A percentile compares a stretch with the other conserved stretches of the same genome.
phyloP scores from a whole-genome alignment of 2,797 vertebrate genomes.

The Malurus leucopterus region DNA sequence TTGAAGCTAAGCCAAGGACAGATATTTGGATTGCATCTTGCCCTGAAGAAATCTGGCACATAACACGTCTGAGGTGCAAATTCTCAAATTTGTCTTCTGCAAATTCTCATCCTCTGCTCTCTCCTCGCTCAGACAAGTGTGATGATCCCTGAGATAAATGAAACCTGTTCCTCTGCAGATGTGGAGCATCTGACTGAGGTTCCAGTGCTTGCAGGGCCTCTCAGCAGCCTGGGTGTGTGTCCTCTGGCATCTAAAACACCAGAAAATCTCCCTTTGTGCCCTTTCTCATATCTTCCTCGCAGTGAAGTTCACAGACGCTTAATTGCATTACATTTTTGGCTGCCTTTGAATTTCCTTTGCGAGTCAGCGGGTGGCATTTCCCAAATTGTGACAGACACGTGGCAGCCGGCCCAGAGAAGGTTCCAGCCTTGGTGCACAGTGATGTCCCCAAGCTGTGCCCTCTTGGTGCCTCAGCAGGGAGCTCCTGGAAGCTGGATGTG shows the following conservation, averaged over 20 bases:
- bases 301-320: background rate
- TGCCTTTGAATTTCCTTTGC: background rate
- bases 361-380: background rate
- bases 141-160: background rate
- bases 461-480: background rate
- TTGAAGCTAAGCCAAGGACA: background rate
- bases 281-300: background rate
- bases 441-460: background rate
- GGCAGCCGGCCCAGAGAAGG: background rate
- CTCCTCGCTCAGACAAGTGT: background rate
- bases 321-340: background rate
- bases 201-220: background rate
- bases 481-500: background rate
- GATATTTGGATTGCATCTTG: background rate
- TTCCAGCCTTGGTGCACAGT: background rate
- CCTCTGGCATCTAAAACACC: background rate
- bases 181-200: background rate
- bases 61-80: background rate
- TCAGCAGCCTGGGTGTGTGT: background rate
- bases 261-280: background rate
- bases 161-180: background rate
- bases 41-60: background rate
- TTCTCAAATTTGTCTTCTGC: background rate
- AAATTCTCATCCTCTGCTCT: background rate
- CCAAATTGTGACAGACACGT: background rate